Evolutionary conservation across 2,113 vertebrate species (phyloP).

Genomic region (Ornithorhynchus anatinus): DNA sequence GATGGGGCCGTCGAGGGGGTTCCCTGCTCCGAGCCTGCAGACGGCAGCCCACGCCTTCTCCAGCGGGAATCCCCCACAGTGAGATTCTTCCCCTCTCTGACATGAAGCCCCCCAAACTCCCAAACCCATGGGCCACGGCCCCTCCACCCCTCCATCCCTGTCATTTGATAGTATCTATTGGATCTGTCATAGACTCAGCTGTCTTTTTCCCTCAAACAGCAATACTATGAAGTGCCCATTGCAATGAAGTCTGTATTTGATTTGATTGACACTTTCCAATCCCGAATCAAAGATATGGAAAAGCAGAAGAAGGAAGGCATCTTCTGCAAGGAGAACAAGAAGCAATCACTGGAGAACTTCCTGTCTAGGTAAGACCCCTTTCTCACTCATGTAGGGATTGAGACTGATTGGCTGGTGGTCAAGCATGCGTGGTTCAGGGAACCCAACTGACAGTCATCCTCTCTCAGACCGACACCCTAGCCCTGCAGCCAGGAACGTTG

Average conservation of each 20-base stretch:
- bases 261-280: constrained; percentile 94
- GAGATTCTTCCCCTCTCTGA: too few species aligned
- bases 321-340: constrained; percentile 94
- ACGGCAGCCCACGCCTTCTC: too few species aligned
- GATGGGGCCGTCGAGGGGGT: too few species aligned
- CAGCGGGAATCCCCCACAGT: too few species aligned
- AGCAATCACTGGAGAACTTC: constrained; percentile 94
- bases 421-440: neutral
- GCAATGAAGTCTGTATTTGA: constrained; percentile 96
- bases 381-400: neutral
- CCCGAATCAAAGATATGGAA: constrained; percentile 96
- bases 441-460: neutral
- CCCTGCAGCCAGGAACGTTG: neutral
- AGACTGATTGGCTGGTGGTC: neutral
- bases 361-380: constrained; percentile 83
- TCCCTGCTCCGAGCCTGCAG: too few species aligned
- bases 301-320: constrained; percentile 94
- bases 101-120: too few species aligned
- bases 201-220: constrained; percentile 71
- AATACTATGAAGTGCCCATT: constrained; percentile 97
- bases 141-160: too few species aligned
- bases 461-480: neutral
- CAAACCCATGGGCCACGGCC: too few species aligned
- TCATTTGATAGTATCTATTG: too few species aligned
- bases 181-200: too few species aligned